Base-by-base conservation (phyloP, 2,113 vertebrate species). In the Lipotes vexillifer region DNA sequence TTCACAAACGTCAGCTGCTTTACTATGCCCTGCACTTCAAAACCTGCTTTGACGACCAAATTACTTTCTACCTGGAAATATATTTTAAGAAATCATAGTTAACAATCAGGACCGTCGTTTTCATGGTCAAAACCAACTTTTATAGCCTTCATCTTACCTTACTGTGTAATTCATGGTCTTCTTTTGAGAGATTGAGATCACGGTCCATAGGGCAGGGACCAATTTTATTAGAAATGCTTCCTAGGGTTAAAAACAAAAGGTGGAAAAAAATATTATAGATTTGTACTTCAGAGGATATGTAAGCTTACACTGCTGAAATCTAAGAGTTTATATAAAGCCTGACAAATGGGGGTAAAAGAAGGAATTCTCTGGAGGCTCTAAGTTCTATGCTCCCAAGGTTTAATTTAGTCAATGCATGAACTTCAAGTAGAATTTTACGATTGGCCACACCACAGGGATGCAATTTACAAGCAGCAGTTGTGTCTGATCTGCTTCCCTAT, bases 11-110 rank as follows among this genome's bases (percentile, higher is more conserved):
- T 98, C 98, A 98, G 98, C 98, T 98, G 94, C 98, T 99, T 98
- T 98, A 98, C 97, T 98, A 98, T 98, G 98, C 98, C 98, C 98
- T 86, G 90, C 97, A 98, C 97, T 99, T 99, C 98, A 99, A 98
- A 99, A 93, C 96, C 98, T 97, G 72, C 98, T 99, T 98, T 99
- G 98, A 99, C 99, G 98, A 98, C 97, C 97, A 98, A 98, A 99
- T 98, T 98, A 98, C 98, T 55, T 98, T 99, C 98, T 98, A 98
- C 97, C 98, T 98, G 98, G 98, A 99, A 99, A 99, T 98, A 98
- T 97, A 98, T 99, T 99, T 99, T 99, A 98, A 99, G 98, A 99
- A 99, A 99, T 99, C 98, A 98, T 98, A 98, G 98, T 93, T 96
- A 96, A 98, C 98, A 98, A 98, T 98, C 98, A 98, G 85, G 78